Evolutionary conservation across 2,888 invertebrate genomes (phyloP).

Genomic region (Caenorhabditis zanzibari): DNA sequence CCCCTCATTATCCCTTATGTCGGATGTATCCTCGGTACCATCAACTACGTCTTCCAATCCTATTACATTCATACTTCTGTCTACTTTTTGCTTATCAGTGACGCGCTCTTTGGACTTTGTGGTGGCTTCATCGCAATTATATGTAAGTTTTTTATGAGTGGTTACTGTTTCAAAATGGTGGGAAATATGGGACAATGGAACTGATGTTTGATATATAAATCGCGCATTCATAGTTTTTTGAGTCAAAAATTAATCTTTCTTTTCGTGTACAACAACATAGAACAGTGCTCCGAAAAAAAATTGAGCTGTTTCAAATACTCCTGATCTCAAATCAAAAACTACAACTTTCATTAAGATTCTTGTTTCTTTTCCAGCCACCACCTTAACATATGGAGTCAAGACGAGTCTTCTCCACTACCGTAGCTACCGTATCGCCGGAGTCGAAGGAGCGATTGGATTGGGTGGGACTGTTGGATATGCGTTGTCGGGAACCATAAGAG

Average conservation of each 20-base stretch:
- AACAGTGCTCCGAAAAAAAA: too few relatives aligned
- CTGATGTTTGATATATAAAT: background rate
- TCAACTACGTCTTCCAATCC: constrained; percentile 83
- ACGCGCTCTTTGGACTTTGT: constrained; percentile 83
- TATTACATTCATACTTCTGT: constrained; percentile 79
- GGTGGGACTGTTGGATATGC: constrained; percentile 84
- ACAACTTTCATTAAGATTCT: too few relatives aligned
- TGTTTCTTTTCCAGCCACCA: constrained; percentile 81
- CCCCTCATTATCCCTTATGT: constrained; percentile 84
- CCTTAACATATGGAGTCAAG: constrained; percentile 84
- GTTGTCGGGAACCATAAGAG: constrained; percentile 83
- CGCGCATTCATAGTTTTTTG: background rate
- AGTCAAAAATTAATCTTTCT: too few relatives aligned
- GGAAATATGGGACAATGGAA: background rate
- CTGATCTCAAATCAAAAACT: too few relatives aligned
- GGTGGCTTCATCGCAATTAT: constrained; percentile 84
- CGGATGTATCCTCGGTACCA: constrained; percentile 81
- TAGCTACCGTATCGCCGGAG: constrained; percentile 83
- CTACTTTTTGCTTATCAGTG: constrained; percentile 83
- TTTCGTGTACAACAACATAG: too few relatives aligned
- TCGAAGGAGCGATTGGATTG: constrained; percentile 84
- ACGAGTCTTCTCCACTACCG: constrained; percentile 80
- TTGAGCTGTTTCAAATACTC: too few relatives aligned
- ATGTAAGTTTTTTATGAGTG: constrained; percentile 74
- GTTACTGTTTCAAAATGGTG: background rate